Evolutionary conservation across 2,797 vertebrate species (phyloP), one percentile per base, ranked within the genome.

Genomic region (Xiphophorus birchmanni): DNA sequence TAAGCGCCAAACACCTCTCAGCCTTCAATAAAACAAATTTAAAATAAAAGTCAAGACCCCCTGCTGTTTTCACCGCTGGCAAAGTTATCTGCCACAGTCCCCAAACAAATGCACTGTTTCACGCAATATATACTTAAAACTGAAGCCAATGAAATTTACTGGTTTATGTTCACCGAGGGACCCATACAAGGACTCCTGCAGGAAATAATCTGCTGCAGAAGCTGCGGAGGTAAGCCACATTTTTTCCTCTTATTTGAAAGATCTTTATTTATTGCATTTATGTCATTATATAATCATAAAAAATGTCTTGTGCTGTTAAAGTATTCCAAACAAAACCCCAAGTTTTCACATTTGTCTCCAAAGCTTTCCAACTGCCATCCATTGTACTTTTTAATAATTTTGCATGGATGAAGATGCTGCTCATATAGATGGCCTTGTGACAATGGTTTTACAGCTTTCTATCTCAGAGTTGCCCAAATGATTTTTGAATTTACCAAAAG

Each of bases 141-240:
- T 69, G 65, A 40, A 69, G 21, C 65, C 37, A 42, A 42, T 69
- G 18, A 69, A 69, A 69, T 69, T 21, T 69, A 69, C 10, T 69
- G 21, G 35, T 69, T 37, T 42, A 23, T 42, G 9, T 69, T 69
- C 23, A 42, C 65, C 7, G 21, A 42, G 65, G 65, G 35, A 69
- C 35, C 35, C 23, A 42, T 69, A 12, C 37, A 12, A 69, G 21
- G 37, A 21, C 21, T 69, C 21, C 65, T 69, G 37, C 60, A 37
- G 60, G 60, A 35, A 37, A 65, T 65, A 65, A 65, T 65, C 60
- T 65, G 60, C 60, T 65, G 5, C 63, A 23, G 35, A 67, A 40
- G 37, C 63, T 67, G 63, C 21, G 0, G 65, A 10, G 21, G 18
- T 26, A 69, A 42, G 21, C 37, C 4, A 42, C 9, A 69, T 11